Base-by-base conservation (phyloP, 2,888 invertebrate genomes). In the Chrysomela aeneicollis region DNA sequence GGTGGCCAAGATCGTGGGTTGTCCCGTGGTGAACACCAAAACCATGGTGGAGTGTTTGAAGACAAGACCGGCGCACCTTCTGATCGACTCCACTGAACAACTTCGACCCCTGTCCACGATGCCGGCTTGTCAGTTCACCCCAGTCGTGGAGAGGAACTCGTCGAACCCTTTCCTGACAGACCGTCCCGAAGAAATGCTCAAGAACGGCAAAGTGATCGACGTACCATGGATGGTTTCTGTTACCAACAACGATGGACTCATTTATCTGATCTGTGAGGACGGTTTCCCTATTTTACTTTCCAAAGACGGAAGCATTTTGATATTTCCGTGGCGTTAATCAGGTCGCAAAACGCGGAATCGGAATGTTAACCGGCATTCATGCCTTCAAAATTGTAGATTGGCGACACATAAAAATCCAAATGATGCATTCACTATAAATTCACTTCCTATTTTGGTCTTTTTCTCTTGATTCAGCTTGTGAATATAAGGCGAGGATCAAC, bases 161-260 rank as follows among this genome's bases (percentile, higher is more conserved):
- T 78, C 85, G 0, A 83, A 86, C 12, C 85, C 90, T 0, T 92
- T 93, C 81, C 81, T 93, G 1, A 83, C 85, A 0, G 85, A 88
- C 63, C 84, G 88, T 55, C 92, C 93, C 0, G 85, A 85, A 70
- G 85, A 86, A 47, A 84, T 90, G 0, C 84, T 92, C 0, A 82
- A 78, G 52, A 82, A 84, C 4, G 90, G 90, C 0, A 82, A 85
- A 22, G 87, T 88, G 72, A 84, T 87, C n/a, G 86, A 88, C 64
- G 76, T 89, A 3, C 92, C 93, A 0, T 89, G 92, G 85, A 84
- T 92, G 57, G 84, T 87, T 0, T 87, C 88, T 2, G 86, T 89
- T 51, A 87, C 88, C 0, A 86, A 87, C 9, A 88, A 91, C 61
- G 92, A 92, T 78, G 92, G 92, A 62, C 83, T 35, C 10, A 10